Evolutionary conservation across 2,797 vertebrate species (phyloP).

Genomic region (Tachyglossus aculeatus): DNA sequence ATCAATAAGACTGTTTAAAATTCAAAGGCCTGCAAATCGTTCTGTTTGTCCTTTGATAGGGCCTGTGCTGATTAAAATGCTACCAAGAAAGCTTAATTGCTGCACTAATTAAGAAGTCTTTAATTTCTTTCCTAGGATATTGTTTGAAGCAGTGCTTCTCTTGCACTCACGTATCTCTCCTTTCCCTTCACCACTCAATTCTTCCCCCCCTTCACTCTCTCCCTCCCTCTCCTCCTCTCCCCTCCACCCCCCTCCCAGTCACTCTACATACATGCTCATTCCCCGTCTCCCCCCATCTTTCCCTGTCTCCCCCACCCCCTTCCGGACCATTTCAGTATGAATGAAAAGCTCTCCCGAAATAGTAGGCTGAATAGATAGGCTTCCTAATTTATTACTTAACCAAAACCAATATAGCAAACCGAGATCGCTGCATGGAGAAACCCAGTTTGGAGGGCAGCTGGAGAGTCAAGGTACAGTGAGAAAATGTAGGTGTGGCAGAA

Average conservation of each 20-base stretch:
- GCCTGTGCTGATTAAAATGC: conserved; percentile 85
- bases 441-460: conserved; percentile 60
- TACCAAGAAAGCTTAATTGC: conserved; percentile 86
- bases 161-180: conserved; percentile 65
- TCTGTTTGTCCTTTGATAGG: conserved; percentile 98
- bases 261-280: too few species aligned
- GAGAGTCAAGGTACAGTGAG: conserved; percentile 62
- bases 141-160: conserved; percentile 77
- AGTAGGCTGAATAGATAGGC: conserved; percentile 52
- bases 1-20: conserved; percentile 99
- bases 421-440: conserved; percentile 64
- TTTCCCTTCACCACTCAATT: too few species aligned
- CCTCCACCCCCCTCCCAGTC: not conserved
- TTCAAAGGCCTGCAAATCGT: conserved; percentile 97
- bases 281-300: conserved; percentile 44
- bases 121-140: conserved; percentile 84
- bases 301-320: not conserved
- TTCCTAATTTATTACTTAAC: conserved; percentile 68
- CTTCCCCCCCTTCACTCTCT: conserved; percentile 66
- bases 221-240: conserved; percentile 22
- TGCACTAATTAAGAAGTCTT: conserved; percentile 86
- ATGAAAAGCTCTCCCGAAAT: conserved; percentile 53
- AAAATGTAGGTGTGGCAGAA: conserved; percentile 66
- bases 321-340: conserved; percentile 30
- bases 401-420: conserved; percentile 49